phyloP scores from a whole-genome alignment of 2,888 invertebrate genomes.

The Rhyacophila evoluta region DNA sequence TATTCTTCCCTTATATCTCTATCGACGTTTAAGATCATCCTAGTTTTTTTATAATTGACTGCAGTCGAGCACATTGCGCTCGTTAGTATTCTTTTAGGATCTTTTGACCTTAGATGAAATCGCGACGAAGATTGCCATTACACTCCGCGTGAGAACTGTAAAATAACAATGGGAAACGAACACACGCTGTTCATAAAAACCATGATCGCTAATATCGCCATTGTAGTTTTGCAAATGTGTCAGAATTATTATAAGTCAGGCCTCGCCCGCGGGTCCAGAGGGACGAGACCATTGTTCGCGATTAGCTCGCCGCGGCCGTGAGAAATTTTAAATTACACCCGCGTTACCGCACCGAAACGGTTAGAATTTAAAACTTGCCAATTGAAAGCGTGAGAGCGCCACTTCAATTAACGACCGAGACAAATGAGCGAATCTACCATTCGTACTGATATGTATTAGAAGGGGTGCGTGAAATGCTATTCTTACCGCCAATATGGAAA shows the following conservation, averaged over 20 bases:
- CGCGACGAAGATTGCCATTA: neutral
- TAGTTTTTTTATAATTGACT: no score
- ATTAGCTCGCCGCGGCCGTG: neutral
- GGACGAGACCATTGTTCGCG: neutral
- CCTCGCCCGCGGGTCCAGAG: neutral
- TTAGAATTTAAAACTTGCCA: neutral
- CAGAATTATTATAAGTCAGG: conserved; percentile 13
- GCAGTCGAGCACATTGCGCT: no score
- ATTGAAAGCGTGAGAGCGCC: neutral
- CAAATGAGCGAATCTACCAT: no score
- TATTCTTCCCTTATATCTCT: no score
- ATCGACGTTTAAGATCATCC: no score
- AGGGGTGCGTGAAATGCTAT: no score
- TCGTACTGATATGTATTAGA: no score
- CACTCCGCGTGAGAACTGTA: neutral
- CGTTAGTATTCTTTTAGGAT: neutral
- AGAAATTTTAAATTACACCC: neutral
- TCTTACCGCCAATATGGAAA: no score
- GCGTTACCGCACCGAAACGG: conserved; percentile 12
- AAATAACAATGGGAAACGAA: neutral
- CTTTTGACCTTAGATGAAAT: neutral
- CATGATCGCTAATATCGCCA: neutral
- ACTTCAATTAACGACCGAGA: neutral
- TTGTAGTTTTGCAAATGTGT: conserved; percentile 19
- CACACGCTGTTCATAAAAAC: neutral